Evolutionary conservation across 2,888 invertebrate genomes (phyloP), one percentile per base, ranked within the genome.

Genomic region (Drosophila pseudotalamancana): DNA sequence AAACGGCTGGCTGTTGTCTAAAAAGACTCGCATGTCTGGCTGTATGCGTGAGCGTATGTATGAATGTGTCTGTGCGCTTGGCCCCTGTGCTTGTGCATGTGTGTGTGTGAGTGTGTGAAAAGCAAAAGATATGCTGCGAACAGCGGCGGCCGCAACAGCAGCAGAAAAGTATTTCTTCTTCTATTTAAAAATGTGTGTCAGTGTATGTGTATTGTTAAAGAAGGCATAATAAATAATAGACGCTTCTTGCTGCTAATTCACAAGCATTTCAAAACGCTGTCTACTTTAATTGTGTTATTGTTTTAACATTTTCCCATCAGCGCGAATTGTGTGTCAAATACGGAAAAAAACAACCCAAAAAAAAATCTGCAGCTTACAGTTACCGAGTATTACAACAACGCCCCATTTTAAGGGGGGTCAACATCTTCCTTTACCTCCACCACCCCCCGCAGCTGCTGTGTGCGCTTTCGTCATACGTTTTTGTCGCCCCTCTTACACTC

Each of bases 121-220:
- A 70, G 67, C 65, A 60, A 66, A 83, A 82, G 72, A 81, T 75
- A 85, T 82, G 83, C 72, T 75, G 76, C 70, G 72, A 53, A 54
- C 68, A 68, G 67, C 49, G 19, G 51, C 68, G 60, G 67, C 49
- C 16, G 51, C 55, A 35, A 37, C 46, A 54, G 75, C 64, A 60
- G 67, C 57, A 79, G 80, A 79, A 82, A 85, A 82, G 72, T 81
- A 81, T 85, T 79, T 85, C 71, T 75, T 74, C 79, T 78, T 84
- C 85, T 81, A 81, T 81, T 81, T 81, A 79, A 86, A 79, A 86
- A 83, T 86, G 83, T 81, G 86, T 81, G 81, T 83, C 86, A 86
- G 86, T 81, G 81, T 81, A 71, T 85, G 86, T 82, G 72, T 64
- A 71, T 75, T 75, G 76, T 75, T 62, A 61, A 72, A 63, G 73